Evolutionary conservation across 2,888 invertebrate genomes (phyloP), one percentile per base, ranked within the genome.

Genomic region (Carabus problematicus): DNA sequence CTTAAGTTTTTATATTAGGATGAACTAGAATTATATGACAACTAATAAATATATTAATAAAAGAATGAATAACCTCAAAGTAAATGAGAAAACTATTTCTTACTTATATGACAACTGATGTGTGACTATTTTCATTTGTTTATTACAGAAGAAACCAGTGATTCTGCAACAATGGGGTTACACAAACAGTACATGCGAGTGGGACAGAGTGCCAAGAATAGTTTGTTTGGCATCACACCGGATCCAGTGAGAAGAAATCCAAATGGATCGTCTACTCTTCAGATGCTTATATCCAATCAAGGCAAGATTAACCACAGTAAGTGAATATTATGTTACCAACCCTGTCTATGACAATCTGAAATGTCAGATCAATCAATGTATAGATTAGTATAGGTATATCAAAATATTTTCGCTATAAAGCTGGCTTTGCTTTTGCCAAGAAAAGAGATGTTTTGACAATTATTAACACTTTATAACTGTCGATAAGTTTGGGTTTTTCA

Each of bases 281-380:
- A 90, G 75, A 91, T 93, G 89, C 86, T 94, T 72, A 91, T 94
- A 77, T 93, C 93, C 11, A 89, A 91, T 77, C 89, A 90, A 76
- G 89, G 89, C 73, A 89, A 88, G 79, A 84, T 92, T 71, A 90
- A 88, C 77, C 89, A 89, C 80, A 89, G 94, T 94, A 81, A 91
- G 93, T 89, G 75, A 9, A 43, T 19, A 16, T 41, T 45, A 54
- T 54, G 14, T 54, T 16, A 52, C 3, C 11, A n/a, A n/a, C n/a
- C n/a, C n/a, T n/a, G n/a, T n/a, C n/a, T n/a, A n/a, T n/a, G n/a
- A n/a, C n/a, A n/a, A n/a, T n/a, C n/a, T n/a, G n/a, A n/a, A n/a
- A n/a, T n/a, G n/a, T n/a, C n/a, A n/a, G n/a, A n/a, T n/a, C n/a
- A n/a, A n/a, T n/a, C n/a, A n/a, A n/a, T n/a, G n/a, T n/a, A n/a